Percentiles rank a stretch among this genome's conserved stretches.
phyloP scores from a whole-genome alignment of 1,140 invertebrate genomes.

The Bursaphelenchus mucronatus region DNA sequence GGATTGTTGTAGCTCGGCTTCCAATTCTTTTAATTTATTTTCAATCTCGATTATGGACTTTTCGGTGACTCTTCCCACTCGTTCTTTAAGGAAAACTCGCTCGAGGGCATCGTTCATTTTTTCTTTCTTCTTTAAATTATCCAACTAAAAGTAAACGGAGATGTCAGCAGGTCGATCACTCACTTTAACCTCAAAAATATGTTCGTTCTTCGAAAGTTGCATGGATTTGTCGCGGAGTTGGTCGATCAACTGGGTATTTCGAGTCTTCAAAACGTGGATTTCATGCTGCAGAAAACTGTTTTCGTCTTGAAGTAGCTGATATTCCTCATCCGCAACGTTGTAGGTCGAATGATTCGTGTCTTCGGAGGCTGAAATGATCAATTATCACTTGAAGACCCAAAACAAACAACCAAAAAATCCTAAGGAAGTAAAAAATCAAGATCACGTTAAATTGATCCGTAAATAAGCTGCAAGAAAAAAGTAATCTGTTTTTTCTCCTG shows the following conservation, averaged over 20 bases:
- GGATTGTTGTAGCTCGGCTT: conserved; percentile 27
- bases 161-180: conserved; percentile 9
- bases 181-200: conserved; percentile 25
- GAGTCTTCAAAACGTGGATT: conserved; percentile 26
- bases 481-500: conserved; percentile 8
- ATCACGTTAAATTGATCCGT: no score
- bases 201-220: conserved; percentile 28
- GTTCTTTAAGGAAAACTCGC: conserved; percentile 12
- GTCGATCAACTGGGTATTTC: conserved; percentile 30
- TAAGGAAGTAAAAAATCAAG: no score
- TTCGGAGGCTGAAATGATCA: conserved; percentile 4
- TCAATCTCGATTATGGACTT: conserved; percentile 17
- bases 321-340: conserved; percentile 17
- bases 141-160: neutral
- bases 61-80: conserved; percentile 24
- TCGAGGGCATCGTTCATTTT: conserved; percentile 21
- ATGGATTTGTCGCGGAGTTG: conserved; percentile 36
- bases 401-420: no score
- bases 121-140: conserved; percentile 12
- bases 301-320: conserved; percentile 17
- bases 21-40: conserved; percentile 21
- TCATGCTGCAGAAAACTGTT: conserved; percentile 19
- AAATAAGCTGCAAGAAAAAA: neutral
- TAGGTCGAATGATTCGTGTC: conserved; percentile 15
- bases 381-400: no score